Base-by-base conservation (phyloP, 2,888 invertebrate species). In the Melitaea athalia region DNA sequence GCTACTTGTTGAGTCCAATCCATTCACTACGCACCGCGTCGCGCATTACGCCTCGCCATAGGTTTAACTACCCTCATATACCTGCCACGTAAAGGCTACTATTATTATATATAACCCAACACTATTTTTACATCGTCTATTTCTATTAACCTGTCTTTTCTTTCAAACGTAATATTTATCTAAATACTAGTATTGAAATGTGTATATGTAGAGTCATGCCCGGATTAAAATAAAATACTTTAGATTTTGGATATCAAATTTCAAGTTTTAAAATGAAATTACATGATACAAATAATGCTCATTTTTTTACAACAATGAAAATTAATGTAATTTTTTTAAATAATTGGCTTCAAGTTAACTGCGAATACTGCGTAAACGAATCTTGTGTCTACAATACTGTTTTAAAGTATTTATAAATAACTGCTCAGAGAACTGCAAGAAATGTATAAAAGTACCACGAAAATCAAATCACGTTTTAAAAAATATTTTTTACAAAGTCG, bases 1-100 rank as follows among this genome's bases (percentile, higher is more conserved):
- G 78, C 86, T 87, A 92, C 92, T 92, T 92, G 92, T 92, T 92
- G 92, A 91, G 81, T 83, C 76, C 77, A 72, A 77, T 84, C 89
- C 92, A 92, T 92, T 92, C 89, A 91, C 82, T 75, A 86, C 87
- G 85, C 84, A 86, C 73, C 72, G 73, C 72, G 75, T 78, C 84
- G 87, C 88, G 89, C 89, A 88, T 80, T 81, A 61, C 67, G 55
- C 55, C 62, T 55, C 45, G 53, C 33, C 53, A 33, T 55, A 17
- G 24, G 12, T 15, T 17, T 33, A 24, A 17, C 62, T 42, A 42
- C 52, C 52, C 42, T 38, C n/a, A 43, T 60, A 24, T 47, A 60
- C 60, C 57, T 57, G 57, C 57, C 57, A 57, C 57, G 42, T 42
- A 57, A n/a, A 57, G 17, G 10, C 11, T 57, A 31, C 38, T 49